Percentiles rank a stretch among this genome's conserved stretches.
These are phyloP conservation scores for Megamerina dolium DNA, from an alignment of 2,888 invertebrate genomes.

Conservation along the genomic window DNA sequence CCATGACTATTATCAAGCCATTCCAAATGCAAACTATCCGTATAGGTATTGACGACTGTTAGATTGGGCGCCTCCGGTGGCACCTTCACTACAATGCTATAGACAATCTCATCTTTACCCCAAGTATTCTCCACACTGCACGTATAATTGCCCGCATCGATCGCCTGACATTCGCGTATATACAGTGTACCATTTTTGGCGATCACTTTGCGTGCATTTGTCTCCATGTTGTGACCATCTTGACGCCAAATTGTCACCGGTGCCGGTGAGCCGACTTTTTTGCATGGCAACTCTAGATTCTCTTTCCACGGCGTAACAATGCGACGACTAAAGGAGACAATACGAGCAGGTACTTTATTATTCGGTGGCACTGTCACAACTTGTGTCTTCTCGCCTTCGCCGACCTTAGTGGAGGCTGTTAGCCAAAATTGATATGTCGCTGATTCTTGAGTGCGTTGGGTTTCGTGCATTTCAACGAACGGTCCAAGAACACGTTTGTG, in stretches of 20 bases:
- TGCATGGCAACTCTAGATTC: constrained; percentile 74
- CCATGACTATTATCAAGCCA: constrained; percentile 78
- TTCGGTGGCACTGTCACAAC: constrained; percentile 71
- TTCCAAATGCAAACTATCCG: constrained; percentile 73
- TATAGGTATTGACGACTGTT: constrained; percentile 73
- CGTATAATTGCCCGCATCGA: constrained; percentile 85
- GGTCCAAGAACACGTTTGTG: constrained; percentile 69
- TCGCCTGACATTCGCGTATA: constrained; percentile 68
- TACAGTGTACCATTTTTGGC: constrained; percentile 66
- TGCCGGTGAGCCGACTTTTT: constrained; percentile 75
- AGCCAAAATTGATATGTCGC: constrained; percentile 69
- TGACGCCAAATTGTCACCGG: constrained; percentile 75
- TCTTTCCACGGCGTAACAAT: constrained; percentile 83
- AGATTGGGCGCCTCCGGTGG: constrained; percentile 82
- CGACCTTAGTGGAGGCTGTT: constrained; percentile 73
- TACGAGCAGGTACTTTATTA: constrained; percentile 77
- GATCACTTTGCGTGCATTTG: constrained; percentile 61
- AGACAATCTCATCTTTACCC: constrained; percentile 77
- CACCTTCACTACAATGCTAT: constrained; percentile 63
- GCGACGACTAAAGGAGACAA: constrained; percentile 79
- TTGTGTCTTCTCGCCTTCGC: constrained; percentile 75
- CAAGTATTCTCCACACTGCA: constrained; percentile 79
- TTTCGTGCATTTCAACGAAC: constrained; percentile 65
- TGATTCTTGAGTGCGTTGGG: constrained; percentile 62
- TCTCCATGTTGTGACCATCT: constrained; percentile 68